A percentile compares a stretch with the other conserved stretches of the same genome.
Conservation (phyloP, 2,113 vertebrate species). For the Ceyx cyanopectus region DNA sequence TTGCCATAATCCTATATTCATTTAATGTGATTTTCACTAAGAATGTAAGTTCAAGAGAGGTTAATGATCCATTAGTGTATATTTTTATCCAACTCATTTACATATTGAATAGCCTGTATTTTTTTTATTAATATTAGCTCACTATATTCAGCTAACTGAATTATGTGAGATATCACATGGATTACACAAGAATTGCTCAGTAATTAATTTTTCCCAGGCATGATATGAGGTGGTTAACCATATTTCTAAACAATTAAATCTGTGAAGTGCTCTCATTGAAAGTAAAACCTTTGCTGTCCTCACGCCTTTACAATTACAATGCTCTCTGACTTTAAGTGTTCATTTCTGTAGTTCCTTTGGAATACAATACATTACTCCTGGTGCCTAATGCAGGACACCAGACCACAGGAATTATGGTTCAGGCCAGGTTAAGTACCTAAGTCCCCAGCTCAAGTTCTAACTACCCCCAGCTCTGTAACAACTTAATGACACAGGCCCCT, state of each 20-base stretch:
- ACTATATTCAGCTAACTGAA: conserved; percentile 33
- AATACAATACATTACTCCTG: not conserved
- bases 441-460: too few species aligned
- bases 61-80: conserved; percentile 65
- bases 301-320: not conserved
- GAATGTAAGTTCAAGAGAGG: conserved; percentile 65
- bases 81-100: conserved; percentile 65
- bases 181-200: conserved; percentile 16
- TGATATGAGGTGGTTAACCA: not conserved
- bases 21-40: conserved; percentile 50
- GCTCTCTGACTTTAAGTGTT: not conserved
- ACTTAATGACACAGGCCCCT: too few species aligned
- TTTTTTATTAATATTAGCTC: conserved; percentile 61
- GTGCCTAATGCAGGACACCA: not conserved
- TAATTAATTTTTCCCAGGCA: conserved; percentile 27
- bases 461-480: too few species aligned
- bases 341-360: not conserved
- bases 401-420: not conserved
- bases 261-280: not conserved
- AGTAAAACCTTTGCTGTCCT: not conserved
- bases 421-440: not conserved
- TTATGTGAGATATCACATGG: conserved; percentile 39
- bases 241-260: conserved; percentile 53
- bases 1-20: conserved; percentile 25
- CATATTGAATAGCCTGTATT: conserved; percentile 56